phyloP scores from a whole-genome alignment of 2,888 invertebrate species.

The Dromius quadrimaculatus region DNA sequence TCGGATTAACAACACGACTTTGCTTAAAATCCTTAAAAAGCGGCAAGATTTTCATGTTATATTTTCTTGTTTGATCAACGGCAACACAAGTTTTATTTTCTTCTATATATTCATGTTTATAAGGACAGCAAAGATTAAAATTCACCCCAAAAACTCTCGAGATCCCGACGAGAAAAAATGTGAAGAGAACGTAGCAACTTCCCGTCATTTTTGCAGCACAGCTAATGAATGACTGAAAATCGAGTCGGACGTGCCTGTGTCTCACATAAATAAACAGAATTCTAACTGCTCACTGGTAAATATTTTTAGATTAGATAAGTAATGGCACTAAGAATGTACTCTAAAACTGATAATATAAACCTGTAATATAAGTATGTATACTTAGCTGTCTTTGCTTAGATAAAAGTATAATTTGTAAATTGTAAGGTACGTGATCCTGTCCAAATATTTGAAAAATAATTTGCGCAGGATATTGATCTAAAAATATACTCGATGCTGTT shows the following conservation, averaged over 20 bases:
- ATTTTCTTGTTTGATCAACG: background rate
- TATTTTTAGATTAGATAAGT: conserved; percentile 35
- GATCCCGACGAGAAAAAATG: background rate
- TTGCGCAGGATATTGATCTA: background rate
- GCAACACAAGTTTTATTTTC: conserved; percentile 20
- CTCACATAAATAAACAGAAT: background rate
- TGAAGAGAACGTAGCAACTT: background rate
- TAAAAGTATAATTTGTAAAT: conserved; percentile 20
- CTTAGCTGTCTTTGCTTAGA: background rate
- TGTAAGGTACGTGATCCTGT: background rate
- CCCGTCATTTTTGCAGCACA: background rate
- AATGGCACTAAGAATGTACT: background rate
- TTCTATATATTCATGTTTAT: background rate
- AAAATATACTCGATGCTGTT: too few species aligned
- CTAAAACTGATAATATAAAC: conserved; percentile 8
- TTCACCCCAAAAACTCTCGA: background rate
- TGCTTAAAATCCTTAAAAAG: background rate
- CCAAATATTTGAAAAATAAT: conserved; percentile 2
- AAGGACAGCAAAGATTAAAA: conserved; percentile 19
- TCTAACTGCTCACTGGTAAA: background rate
- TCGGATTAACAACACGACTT: background rate
- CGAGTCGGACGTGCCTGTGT: background rate
- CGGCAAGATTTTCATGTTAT: background rate
- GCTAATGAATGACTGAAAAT: background rate
- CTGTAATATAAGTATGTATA: conserved; percentile 4